Percentiles rank a stretch among this genome's conserved stretches.
Evolutionary conservation across 2,797 vertebrate genomes (phyloP).

Genomic region (Pteronotus mesoamericanus): DNA sequence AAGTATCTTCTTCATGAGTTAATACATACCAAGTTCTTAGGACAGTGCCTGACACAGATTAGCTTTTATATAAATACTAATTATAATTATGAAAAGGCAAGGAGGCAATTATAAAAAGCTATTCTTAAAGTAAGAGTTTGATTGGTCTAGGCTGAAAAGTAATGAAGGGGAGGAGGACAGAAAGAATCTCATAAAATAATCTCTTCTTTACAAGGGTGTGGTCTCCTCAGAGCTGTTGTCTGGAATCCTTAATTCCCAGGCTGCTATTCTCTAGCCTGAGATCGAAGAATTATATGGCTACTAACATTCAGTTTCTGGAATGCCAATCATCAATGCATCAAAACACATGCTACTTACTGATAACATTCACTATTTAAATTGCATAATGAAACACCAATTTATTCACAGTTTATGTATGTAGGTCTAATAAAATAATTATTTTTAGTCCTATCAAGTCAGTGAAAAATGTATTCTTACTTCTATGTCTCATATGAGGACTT

Average conservation of each 20-base stretch:
- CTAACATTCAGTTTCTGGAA: background rate
- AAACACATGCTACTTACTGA: background rate
- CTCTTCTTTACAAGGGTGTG: background rate
- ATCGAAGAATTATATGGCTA: background rate
- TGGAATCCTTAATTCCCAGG: background rate
- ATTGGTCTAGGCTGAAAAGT: background rate
- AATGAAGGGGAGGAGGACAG: background rate
- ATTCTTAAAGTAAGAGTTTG: background rate
- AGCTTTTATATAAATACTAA: background rate
- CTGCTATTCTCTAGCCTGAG: background rate
- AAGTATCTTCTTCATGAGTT: background rate
- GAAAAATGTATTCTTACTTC: background rate
- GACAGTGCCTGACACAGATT: background rate
- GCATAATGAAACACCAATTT: background rate
- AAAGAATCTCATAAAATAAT: background rate
- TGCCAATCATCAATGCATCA: background rate
- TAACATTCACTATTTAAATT: background rate
- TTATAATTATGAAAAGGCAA: background rate
- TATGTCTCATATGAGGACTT: background rate
- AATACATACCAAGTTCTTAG: background rate
- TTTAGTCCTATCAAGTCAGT: background rate
- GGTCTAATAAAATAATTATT: background rate
- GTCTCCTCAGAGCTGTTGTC: background rate
- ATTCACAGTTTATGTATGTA: background rate
- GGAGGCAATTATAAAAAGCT: background rate